phyloP scores from a whole-genome alignment of 2,113 vertebrate species.

The Gnathonemus echidnorhynchus region DNA sequence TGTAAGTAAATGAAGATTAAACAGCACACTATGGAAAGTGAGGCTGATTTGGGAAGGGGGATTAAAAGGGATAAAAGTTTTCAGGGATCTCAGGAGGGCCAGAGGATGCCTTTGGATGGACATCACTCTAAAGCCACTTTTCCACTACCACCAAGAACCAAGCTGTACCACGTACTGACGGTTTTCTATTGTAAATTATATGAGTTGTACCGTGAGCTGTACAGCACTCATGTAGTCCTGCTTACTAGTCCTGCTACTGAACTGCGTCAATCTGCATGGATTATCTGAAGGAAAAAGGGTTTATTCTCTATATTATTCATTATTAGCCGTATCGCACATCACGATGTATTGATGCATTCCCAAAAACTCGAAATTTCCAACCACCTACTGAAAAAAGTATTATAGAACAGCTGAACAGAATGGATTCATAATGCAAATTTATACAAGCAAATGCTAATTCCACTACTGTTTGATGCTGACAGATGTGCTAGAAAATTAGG shows the following conservation, averaged over 20 bases:
- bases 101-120: background rate
- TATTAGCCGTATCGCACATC: background rate
- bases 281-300: background rate
- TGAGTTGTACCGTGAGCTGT: background rate
- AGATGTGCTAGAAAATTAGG: too few species aligned
- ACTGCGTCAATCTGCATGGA: background rate
- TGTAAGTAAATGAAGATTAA: background rate
- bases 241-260: background rate
- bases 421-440: too few species aligned
- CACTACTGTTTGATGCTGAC: too few species aligned
- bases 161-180: background rate
- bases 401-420: too few species aligned
- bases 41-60: background rate
- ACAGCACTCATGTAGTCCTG: background rate
- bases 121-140: background rate
- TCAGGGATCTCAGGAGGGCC: background rate
- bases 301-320: background rate
- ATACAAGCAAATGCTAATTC: too few species aligned
- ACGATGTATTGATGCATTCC: background rate
- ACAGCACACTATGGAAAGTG: background rate
- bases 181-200: background rate
- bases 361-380: too few species aligned
- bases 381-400: too few species aligned
- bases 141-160: background rate
- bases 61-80: background rate